Conservation (phyloP, 2,797 vertebrate species). For the Kryptopterus vitreolus region DNA sequence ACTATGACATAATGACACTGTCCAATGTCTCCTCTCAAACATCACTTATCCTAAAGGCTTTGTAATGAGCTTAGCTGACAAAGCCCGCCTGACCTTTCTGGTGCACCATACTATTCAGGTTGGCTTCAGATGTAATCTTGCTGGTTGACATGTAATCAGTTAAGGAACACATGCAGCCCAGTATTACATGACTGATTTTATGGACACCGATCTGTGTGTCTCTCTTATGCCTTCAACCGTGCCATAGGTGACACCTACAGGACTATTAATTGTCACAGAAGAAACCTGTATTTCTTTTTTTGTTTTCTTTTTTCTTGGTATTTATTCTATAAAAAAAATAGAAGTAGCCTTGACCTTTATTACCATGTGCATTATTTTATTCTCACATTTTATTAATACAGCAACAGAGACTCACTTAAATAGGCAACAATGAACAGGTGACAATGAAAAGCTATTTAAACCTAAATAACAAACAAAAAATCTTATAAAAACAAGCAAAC, state of each 20-base stretch:
- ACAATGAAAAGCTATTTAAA: too few species aligned
- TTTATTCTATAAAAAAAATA: not conserved
- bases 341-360: not conserved
- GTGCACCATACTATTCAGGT: constrained; percentile 15
- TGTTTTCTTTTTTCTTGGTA: too few species aligned
- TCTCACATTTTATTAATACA: too few species aligned
- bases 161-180: constrained; percentile 15
- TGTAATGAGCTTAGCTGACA: constrained; percentile 25
- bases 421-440: too few species aligned
- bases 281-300: not conserved
- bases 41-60: constrained; percentile 32
- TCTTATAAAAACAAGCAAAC: too few species aligned
- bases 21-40: not conserved
- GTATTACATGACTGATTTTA: constrained; percentile 17
- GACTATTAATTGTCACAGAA: not conserved
- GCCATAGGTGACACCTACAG: not conserved
- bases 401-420: too few species aligned
- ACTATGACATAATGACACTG: not conserved
- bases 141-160: constrained; percentile 32
- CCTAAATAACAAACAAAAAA: too few species aligned
- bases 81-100: constrained; percentile 32
- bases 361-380: not conserved
- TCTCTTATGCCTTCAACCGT: constrained; percentile 4
- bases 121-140: constrained; percentile 35
- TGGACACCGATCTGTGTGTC: not conserved